Evolutionary conservation across 1,140 invertebrate genomes (phyloP), one percentile per base, ranked within the genome.

Genomic region (Drosophila yakuba): DNA sequence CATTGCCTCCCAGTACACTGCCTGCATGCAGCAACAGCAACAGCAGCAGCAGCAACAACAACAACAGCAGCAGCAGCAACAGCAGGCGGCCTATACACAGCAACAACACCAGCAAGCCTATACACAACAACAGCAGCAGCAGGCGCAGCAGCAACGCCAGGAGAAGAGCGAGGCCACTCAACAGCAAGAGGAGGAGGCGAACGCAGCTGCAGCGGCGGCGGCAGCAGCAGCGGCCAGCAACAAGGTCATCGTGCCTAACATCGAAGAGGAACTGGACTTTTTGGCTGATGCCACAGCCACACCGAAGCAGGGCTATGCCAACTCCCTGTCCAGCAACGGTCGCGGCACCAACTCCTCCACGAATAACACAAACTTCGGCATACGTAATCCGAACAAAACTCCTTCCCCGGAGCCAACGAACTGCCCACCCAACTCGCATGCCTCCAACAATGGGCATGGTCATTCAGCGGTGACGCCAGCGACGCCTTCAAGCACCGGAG

Each of bases 191-290:
- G 94, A 95, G 61, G 95, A 95, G 47, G 94, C 95, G 62, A 95
- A 64, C 12, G 67, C 67, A 11, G 67, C 67, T 2, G 67, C 95
- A 60, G 93, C 95, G 32, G 91, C 96, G 56, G 93, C 94, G 35
- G 93, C 94, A 64, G 94, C 94, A 85, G 93, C 93, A 83, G 94
- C 94, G 78, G 94, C 94, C 58, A 93, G 93, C 91, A 95, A 95
- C 64, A 96, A 97, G 94, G 96, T 97, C 74, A 96, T 97, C 78
- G 96, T 97, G 78, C 96, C 96, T 67, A 96, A 97, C 93, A 96
- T 97, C 92, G 96, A 97, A 92, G 96, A 97, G 93, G 96, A 97
- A 93, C 93, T 97, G 86, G 95, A 95, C 92, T 96, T 96, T 93
- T 93, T 97, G 92, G 94, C 95, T 91, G 94, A 95, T 93, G 93